Evolutionary conservation across 2,113 vertebrate genomes (phyloP).

Genomic region (Vimba vimba): DNA sequence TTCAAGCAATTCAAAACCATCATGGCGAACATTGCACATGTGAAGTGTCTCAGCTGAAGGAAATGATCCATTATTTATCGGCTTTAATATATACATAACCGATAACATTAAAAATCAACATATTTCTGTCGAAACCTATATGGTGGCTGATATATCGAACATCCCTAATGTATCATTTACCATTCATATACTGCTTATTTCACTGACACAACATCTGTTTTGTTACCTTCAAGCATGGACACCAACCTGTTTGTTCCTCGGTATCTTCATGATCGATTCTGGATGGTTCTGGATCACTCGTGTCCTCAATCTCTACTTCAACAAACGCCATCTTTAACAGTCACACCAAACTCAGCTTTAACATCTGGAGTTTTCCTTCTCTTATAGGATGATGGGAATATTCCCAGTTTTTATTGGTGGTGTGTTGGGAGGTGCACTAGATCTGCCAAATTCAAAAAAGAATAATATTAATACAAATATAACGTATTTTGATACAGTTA

Average conservation of each 20-base stretch:
- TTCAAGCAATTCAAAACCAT: too few relatives aligned
- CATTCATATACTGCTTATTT: not conserved
- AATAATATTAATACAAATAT: too few relatives aligned
- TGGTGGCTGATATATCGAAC: too few relatives aligned
- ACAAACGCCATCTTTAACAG: not conserved
- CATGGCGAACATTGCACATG: too few relatives aligned
- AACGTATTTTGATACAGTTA: too few relatives aligned
- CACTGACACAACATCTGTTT: not conserved
- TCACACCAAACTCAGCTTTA: not conserved
- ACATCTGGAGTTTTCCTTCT: not conserved
- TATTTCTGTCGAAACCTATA: too few relatives aligned
- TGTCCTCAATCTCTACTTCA: constrained; percentile 1
- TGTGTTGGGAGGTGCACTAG: not conserved
- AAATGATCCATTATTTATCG: too few relatives aligned
- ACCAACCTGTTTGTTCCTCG: not conserved
- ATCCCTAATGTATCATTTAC: not conserved
- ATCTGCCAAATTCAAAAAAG: not conserved
- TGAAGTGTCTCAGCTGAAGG: too few relatives aligned
- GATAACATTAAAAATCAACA: too few relatives aligned
- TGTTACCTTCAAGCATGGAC: not conserved
- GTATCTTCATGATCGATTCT: not conserved
- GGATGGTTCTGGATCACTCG: not conserved
- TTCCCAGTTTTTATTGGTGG: not conserved
- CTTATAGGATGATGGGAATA: not conserved
- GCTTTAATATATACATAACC: too few relatives aligned